These are phyloP conservation scores for Apotomis turbidana DNA, from an alignment of 2,888 invertebrate genomes.

Conservation along the genomic window DNA sequence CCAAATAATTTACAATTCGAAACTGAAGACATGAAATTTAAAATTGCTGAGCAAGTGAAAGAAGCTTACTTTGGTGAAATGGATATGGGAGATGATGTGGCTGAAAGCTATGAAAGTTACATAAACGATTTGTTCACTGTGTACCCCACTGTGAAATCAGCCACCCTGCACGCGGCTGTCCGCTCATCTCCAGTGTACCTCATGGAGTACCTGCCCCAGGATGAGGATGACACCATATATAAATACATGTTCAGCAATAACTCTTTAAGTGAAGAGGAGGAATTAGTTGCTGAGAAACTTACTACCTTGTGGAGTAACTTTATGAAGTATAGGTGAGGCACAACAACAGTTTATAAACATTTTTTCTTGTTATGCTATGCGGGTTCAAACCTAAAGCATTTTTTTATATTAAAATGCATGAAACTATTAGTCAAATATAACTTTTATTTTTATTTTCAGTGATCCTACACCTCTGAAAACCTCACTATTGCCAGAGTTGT, in stretches of 20 bases:
- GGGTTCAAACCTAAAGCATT: neutral
- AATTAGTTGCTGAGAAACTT: constrained; percentile 53
- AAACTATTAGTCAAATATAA: no score
- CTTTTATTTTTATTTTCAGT: constrained; percentile 50
- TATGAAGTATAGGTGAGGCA: constrained; percentile 65
- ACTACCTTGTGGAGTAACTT: constrained; percentile 65
- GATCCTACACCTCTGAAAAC: constrained; percentile 74
- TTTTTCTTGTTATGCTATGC: neutral
- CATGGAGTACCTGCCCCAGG: constrained; percentile 56
- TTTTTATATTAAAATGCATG: no score
- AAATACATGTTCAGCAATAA: constrained; percentile 57
- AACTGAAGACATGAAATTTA: constrained; percentile 50
- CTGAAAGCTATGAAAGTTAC: constrained; percentile 61
- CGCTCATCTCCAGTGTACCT: constrained; percentile 62
- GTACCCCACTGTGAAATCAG: constrained; percentile 67
- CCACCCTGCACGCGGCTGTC: constrained; percentile 58
- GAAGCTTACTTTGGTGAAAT: constrained; percentile 64
- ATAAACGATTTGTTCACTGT: constrained; percentile 65
- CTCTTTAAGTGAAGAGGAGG: constrained; percentile 47
- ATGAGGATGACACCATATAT: constrained; percentile 51
- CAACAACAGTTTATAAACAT: neutral
- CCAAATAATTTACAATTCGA: constrained; percentile 68
- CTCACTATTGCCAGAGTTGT: constrained; percentile 62
- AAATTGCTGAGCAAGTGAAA: constrained; percentile 62
- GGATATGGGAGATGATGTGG: constrained; percentile 43